Evolutionary conservation across 2,888 invertebrate species (phyloP), one percentile per base, ranked within the genome.

Genomic region (Idaea straminata): DNA sequence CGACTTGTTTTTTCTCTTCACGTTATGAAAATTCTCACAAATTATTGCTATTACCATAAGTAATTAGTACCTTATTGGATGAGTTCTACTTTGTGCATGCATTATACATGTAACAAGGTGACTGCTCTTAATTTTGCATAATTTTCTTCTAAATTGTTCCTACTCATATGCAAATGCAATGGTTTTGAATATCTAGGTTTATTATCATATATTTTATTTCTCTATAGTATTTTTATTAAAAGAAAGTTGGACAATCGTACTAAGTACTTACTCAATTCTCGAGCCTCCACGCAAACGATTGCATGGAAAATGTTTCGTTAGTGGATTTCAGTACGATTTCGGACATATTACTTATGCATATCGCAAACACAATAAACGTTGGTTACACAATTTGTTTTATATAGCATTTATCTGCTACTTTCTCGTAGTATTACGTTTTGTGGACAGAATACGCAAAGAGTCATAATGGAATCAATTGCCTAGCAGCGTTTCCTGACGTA

Each of bases 21-120:
- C 47, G 13, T 47, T 47, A 47, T 47, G 47, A 47, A 47, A 47
- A 47, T 47, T 47, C 47, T 47, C 47, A 6, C 7, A 47, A 13
- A 47, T 7, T 47, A 47, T 47, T 6, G 13, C 13, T 13, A 47
- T 47, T 47, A 10, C 6, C 47, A 47, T 47, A 7, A 10, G 47
- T 47, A 47, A 47, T 47, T 47, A 47, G 47, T 47, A 47, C 47
- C 47, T 47, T 47, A 47, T 47, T 47, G 47, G 47, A 47, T 47
- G 47, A 47, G 47, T 47, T 47, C 47, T 47, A 47, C 47, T 47
- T 47, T 47, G 47, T 7, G 47, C 47, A 47, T 47, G 13, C 10
- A 47, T 47, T 36, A 36, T 47, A 47, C 7, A 47, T 47, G 47
- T 13, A 10, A 47, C 47, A 13, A 47, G 47, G 47, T 13, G 47